These are phyloP conservation scores for Elymnias hypermnestra DNA, from an alignment of 1,140 invertebrate species.

Conservation along the genomic window DNA sequence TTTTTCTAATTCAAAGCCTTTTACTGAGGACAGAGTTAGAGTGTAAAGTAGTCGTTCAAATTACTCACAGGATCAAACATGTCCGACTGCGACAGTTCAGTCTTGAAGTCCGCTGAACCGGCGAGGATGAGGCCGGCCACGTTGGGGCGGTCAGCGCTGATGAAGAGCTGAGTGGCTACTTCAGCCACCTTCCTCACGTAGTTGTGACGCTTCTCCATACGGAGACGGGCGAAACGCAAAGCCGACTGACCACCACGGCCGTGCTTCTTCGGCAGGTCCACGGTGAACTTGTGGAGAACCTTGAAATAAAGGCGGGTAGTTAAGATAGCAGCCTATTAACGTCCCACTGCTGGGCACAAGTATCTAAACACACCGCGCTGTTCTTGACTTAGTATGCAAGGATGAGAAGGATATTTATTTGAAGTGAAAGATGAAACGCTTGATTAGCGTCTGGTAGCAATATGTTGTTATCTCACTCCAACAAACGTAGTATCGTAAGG, in stretches of 20 bases:
- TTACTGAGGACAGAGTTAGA: too few relatives aligned
- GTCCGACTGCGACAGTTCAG: slow-evolving; percentile 99
- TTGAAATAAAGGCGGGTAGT: slow-evolving; percentile 24
- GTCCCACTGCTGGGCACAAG: too few relatives aligned
- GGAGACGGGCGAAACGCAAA: slow-evolving; percentile 97
- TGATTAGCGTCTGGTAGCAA: too few relatives aligned
- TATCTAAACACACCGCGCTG: too few relatives aligned
- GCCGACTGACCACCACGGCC: slow-evolving; percentile 99
- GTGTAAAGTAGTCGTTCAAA: too few relatives aligned
- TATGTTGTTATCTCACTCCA: too few relatives aligned
- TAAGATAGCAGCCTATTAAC: too few relatives aligned
- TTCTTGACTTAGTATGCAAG: too few relatives aligned
- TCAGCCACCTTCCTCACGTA: slow-evolving; percentile 99
- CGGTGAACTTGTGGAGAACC: slow-evolving; percentile 99
- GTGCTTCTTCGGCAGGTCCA: slow-evolving; percentile 99
- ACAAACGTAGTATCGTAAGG: too few relatives aligned
- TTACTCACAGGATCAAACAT: slow-evolving; percentile 98
- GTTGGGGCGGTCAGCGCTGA: slow-evolving; percentile 98
- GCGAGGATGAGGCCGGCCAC: slow-evolving; percentile 98
- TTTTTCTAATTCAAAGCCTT: too few relatives aligned
- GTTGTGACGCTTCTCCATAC: slow-evolving; percentile 99
- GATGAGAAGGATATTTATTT: background rate
- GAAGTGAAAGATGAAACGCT: too few relatives aligned
- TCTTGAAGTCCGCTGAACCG: slow-evolving; percentile 99
- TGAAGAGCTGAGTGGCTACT: slow-evolving; percentile 97